Evolutionary conservation across 2,888 invertebrate species (phyloP).

Genomic region (Ophion ventricosus): DNA sequence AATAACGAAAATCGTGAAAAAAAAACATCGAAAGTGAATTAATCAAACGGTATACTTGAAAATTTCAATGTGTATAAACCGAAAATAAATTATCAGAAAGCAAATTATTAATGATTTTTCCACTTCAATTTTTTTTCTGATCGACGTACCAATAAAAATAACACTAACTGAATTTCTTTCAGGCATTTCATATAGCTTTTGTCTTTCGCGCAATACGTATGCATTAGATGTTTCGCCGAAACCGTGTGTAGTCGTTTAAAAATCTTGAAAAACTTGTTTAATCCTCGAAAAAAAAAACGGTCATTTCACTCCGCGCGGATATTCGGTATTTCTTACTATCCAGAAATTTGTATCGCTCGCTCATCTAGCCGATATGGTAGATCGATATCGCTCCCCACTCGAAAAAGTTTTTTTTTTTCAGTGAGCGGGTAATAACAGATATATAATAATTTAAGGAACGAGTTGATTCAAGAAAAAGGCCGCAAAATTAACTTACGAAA

Average conservation of each 20-base stretch:
- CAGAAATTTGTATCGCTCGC: conserved; percentile 6
- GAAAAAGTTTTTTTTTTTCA: background rate
- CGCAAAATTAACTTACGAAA: too few relatives aligned
- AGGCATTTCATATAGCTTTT: background rate
- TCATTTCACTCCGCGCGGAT: background rate
- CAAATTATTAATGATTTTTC: too few relatives aligned
- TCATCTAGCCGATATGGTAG: background rate
- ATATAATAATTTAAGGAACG: too few relatives aligned
- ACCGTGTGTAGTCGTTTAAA: background rate
- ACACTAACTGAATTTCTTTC: background rate
- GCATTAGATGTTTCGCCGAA: background rate
- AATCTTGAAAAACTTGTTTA: conserved; percentile 18
- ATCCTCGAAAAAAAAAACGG: background rate
- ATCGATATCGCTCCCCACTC: background rate
- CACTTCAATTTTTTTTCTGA: too few relatives aligned
- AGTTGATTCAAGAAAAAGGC: too few relatives aligned
- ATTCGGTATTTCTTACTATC: background rate
- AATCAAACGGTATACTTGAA: too few relatives aligned
- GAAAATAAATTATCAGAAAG: too few relatives aligned
- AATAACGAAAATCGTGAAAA: too few relatives aligned
- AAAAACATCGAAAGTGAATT: too few relatives aligned
- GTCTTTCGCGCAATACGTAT: background rate
- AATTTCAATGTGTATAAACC: too few relatives aligned
- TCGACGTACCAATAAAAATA: too few relatives aligned
- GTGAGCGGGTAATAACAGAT: too few relatives aligned